phyloP scores from a whole-genome alignment of 37 sponge, comb jelly and placozoan genomes.

The Geodia barretti region DNA sequence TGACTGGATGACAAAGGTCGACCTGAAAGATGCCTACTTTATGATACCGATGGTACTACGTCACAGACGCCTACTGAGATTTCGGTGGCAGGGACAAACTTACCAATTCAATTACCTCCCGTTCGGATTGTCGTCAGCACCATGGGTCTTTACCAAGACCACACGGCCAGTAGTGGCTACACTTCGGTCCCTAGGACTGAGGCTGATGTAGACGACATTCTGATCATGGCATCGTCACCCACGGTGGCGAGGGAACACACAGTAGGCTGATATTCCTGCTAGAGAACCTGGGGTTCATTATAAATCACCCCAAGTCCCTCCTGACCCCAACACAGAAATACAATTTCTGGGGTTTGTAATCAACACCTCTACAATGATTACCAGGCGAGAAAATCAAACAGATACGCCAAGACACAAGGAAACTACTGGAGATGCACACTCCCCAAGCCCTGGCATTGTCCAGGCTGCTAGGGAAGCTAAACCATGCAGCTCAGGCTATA shows the following conservation, averaged over 20 bases:
- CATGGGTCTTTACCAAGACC: conserved; percentile 53
- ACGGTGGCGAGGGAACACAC: conserved; percentile 14
- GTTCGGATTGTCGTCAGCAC: conserved; percentile 54
- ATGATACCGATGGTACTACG: conserved; percentile 1
- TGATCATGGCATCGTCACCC: conserved; percentile 38
- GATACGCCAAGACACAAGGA: not conserved
- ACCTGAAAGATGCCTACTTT: conserved; percentile 59
- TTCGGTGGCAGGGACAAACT: not conserved
- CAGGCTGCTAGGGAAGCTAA: conserved; percentile 32
- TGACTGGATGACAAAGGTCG: conserved; percentile 28
- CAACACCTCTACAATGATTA: conserved; percentile 24
- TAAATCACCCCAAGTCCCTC: conserved; percentile 23
- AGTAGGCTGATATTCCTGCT: conserved; percentile 25
- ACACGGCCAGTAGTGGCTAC: conserved; percentile 26
- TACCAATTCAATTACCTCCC: conserved; percentile 54
- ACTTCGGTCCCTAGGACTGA: conserved; percentile 23
- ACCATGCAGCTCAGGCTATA: conserved; percentile 19
- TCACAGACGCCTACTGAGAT: conserved; percentile 10
- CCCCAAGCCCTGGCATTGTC: conserved; percentile 5
- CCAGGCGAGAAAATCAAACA: conserved; percentile 29
- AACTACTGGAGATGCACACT: not conserved
- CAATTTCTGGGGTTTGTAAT: conserved; percentile 59
- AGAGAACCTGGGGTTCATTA: conserved; percentile 43
- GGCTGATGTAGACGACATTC: conserved; percentile 52
- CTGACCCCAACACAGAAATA: conserved; percentile 22